phyloP scores from a whole-genome alignment of 2,888 invertebrate species.

The Tigriopus californicus region DNA sequence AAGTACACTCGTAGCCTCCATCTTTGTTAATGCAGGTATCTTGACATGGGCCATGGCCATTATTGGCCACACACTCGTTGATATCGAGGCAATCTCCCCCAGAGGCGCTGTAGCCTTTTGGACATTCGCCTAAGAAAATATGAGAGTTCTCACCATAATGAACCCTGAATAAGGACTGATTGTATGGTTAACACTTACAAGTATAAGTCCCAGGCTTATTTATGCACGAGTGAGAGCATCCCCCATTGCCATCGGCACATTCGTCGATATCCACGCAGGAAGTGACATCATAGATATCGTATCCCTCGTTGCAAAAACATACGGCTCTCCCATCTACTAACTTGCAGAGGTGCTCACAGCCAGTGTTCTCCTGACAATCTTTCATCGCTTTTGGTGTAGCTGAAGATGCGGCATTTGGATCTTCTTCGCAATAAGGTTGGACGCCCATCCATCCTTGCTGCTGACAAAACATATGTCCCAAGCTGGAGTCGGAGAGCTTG shows the following conservation, averaged over 20 bases:
- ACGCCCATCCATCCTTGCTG: constrained; percentile 7
- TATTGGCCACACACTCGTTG: constrained; percentile 41
- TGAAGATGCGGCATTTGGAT: neutral
- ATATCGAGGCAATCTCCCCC: constrained; percentile 29
- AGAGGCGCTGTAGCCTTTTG: neutral
- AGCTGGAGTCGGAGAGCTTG: neutral
- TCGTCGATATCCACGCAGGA: constrained; percentile 32
- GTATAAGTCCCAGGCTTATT: constrained; percentile 35
- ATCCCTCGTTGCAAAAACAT: constrained; percentile 7
- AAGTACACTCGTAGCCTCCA: constrained; percentile 40
- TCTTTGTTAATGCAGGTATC: constrained; percentile 39
- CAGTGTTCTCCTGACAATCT: neutral
- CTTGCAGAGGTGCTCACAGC: constrained; percentile 1
- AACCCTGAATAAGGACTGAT: too few relatives aligned
- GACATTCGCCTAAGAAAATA: constrained; percentile 1
- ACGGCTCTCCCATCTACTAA: neutral
- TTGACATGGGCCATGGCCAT: constrained; percentile 44
- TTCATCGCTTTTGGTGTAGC: neutral
- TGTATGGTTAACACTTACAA: constrained; percentile 2
- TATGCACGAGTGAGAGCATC: constrained; percentile 43
- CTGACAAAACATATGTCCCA: constrained; percentile 8
- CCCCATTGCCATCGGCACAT: constrained; percentile 38
- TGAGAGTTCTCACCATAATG: neutral
- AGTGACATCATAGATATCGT: constrained; percentile 5
- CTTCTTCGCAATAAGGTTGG: constrained; percentile 1